Conservation (phyloP, 1,140 invertebrate genomes). For the Trichonephila clavata region DNA sequence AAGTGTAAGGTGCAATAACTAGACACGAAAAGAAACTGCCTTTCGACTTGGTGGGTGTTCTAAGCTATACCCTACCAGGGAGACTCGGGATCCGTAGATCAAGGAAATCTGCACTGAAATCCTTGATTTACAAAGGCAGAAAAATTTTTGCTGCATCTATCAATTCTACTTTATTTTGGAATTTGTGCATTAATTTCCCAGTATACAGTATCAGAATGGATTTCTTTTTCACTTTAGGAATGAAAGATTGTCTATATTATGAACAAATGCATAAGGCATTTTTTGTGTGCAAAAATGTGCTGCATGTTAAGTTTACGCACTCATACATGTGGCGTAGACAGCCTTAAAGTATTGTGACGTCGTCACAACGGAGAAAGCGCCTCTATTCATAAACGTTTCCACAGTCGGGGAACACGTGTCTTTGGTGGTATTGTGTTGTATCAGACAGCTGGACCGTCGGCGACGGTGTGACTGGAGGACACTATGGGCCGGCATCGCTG, state of each 20-base stretch:
- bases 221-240: background rate
- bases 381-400: too few relatives aligned
- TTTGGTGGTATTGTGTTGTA: too few relatives aligned
- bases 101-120: background rate
- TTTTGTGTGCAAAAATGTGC: too few relatives aligned
- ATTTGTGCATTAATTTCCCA: constrained; percentile 3
- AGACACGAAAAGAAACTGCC: constrained; percentile 63
- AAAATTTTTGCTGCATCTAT: constrained; percentile 21
- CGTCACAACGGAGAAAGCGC: too few relatives aligned
- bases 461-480: too few relatives aligned
- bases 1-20: constrained; percentile 72
- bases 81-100: background rate
- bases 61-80: background rate
- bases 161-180: background rate
- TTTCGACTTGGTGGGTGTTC: constrained; percentile 58
- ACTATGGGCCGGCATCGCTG: too few relatives aligned
- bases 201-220: background rate
- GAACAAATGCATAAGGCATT: too few relatives aligned
- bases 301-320: too few relatives aligned
- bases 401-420: too few relatives aligned
- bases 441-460: too few relatives aligned
- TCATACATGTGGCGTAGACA: too few relatives aligned
- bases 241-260: background rate
- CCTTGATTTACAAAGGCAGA: constrained; percentile 32
- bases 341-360: too few relatives aligned